Percentiles rank a stretch among this genome's conserved stretches.
Evolutionary conservation across 2,888 invertebrate genomes (phyloP).

Genomic region (Hesperia comma): DNA sequence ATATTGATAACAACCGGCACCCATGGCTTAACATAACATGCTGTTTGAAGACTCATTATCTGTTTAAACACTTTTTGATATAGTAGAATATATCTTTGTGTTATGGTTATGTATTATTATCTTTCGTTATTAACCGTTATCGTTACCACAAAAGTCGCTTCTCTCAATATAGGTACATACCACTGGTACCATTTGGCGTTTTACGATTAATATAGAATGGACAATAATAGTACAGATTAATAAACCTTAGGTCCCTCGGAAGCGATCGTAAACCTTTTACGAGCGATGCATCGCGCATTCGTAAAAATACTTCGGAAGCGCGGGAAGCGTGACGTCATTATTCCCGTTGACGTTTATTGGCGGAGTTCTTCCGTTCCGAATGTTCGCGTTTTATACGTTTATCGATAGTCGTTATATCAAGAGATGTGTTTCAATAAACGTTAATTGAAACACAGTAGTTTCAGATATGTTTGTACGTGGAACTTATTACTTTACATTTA

Average conservation of each 20-base stretch:
- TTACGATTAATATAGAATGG: conserved; percentile 37
- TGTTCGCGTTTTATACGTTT: conserved; percentile 53
- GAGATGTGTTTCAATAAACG: conserved; percentile 35
- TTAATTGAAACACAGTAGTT: conserved; percentile 29
- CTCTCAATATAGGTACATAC: not conserved
- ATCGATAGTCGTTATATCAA: conserved; percentile 52
- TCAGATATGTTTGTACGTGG: not conserved
- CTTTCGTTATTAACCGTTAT: not conserved
- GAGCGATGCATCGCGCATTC: conserved; percentile 69
- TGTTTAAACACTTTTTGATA: too few relatives aligned
- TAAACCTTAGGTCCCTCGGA: conserved; percentile 59
- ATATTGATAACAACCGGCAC: too few relatives aligned
- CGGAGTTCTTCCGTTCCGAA: conserved; percentile 43
- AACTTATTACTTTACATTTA: too few relatives aligned
- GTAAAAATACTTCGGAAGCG: conserved; percentile 75
- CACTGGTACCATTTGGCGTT: conserved; percentile 31
- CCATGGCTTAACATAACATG: too few relatives aligned
- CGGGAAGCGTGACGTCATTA: conserved; percentile 54
- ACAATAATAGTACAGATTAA: conserved; percentile 60
- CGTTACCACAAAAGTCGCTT: not conserved
- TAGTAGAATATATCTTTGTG: not conserved
- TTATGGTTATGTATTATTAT: too few relatives aligned
- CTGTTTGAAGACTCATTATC: too few relatives aligned
- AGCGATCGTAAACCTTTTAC: conserved; percentile 75
- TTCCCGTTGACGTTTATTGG: conserved; percentile 53